phyloP scores from a whole-genome alignment of 2,113 vertebrate genomes.

The Chinchilla lanigera region DNA sequence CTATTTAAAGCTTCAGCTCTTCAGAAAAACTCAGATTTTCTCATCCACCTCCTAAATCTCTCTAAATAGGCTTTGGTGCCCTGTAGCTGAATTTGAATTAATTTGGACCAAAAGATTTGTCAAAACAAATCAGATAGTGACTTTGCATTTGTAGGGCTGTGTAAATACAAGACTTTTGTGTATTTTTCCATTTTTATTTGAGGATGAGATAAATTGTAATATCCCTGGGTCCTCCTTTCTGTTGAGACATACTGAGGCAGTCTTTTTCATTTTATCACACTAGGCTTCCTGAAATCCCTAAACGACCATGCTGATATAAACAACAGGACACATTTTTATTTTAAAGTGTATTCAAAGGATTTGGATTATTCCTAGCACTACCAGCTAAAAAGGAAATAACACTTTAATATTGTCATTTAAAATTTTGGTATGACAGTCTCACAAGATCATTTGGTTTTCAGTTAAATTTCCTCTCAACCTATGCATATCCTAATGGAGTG shows the following conservation, averaged over 20 bases:
- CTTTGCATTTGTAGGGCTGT: neutral
- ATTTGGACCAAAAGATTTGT: slow-evolving; percentile 37
- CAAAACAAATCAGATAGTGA: slow-evolving; percentile 53
- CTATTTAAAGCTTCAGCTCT: slow-evolving; percentile 35
- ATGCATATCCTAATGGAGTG: neutral
- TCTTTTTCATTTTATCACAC: slow-evolving; percentile 29
- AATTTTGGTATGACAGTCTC: neutral
- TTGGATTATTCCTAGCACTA: neutral
- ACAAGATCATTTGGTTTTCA: slow-evolving; percentile 1
- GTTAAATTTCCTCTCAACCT: slow-evolving; percentile 51
- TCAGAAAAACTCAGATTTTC: slow-evolving; percentile 48
- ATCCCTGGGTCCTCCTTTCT: neutral
- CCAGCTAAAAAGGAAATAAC: slow-evolving; percentile 30
- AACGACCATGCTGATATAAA: neutral
- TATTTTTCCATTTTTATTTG: slow-evolving; percentile 53
- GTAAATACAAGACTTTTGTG: neutral
- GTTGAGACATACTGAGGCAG: slow-evolving; percentile 6
- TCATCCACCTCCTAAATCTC: neutral
- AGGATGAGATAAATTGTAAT: neutral
- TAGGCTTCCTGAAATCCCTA: slow-evolving; percentile 1
- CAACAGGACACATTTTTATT: neutral
- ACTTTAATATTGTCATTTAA: neutral
- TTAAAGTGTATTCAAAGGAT: slow-evolving; percentile 3
- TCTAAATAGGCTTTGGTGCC: neutral
- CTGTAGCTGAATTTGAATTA: slow-evolving; percentile 17